These are phyloP conservation scores for Siderastrea siderea DNA, from an alignment of 92 coral and sea anemone genomes.

Conservation along the genomic window DNA sequence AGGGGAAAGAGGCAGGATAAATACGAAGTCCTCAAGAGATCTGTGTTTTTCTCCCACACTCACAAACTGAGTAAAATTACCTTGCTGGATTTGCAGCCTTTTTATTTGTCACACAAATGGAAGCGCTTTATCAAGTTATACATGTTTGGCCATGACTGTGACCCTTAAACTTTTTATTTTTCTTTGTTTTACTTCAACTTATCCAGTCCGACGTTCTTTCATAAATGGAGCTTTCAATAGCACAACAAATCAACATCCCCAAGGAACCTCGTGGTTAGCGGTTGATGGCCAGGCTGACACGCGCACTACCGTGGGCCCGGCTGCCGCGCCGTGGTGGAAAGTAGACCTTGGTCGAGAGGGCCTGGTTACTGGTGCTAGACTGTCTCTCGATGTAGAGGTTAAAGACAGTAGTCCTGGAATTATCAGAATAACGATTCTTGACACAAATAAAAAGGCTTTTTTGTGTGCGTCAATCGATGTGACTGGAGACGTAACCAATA, in stretches of 20 bases:
- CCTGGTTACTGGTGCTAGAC: background rate
- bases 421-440: background rate
- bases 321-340: background rate
- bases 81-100: too few species aligned
- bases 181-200: background rate
- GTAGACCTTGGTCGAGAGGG: conserved; percentile 23
- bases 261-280: background rate
- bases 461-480: background rate
- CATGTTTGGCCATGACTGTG: too few species aligned
- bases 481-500: background rate
- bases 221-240: conserved; percentile 13
- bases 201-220: conserved; percentile 9
- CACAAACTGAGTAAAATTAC: too few species aligned
- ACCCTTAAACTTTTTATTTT: background rate
- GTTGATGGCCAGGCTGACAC: conserved; percentile 1
- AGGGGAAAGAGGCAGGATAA: too few species aligned
- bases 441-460: background rate
- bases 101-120: too few species aligned
- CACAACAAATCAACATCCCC: conserved; percentile 21
- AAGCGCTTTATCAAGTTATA: too few species aligned
- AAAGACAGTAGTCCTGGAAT: background rate
- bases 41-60: too few species aligned
- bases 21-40: too few species aligned
- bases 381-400: background rate
- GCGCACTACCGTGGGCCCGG: background rate